Base-by-base conservation (phyloP, 2,113 vertebrate genomes). In the Barnardius zonarius region DNA sequence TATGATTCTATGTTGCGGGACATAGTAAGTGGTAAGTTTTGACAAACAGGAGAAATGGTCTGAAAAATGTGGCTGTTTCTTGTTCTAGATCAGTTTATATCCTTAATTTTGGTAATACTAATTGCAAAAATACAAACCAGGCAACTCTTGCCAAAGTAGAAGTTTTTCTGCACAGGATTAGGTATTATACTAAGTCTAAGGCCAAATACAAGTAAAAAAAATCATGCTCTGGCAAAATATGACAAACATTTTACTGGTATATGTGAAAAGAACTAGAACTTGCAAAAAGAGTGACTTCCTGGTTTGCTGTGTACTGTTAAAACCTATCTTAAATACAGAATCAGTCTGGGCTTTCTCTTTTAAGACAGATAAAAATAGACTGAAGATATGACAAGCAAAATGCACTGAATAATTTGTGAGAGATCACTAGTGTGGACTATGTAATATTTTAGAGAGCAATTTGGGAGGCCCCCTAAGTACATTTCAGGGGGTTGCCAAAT, bases 391-490 rank as follows among this genome's bases (percentile, higher is more conserved):
- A 48, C 35, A 44, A 18, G 13, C 7, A 88, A 69, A 92, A 70
- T 9, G 4, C 4, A 31, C 18, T 37, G 44, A 73, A 30, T 49
- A 28, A 67, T 44, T 48, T 51, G 9, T 63, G 28, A 67, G 6
- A 33, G 37, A 35, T 77, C 5, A 31, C 49, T 35, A 16, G 2
- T 24, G 3, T 70, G 22, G 11, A n/a, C 13, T 24, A 10, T 9
- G 9, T 43, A 43, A 41, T 23, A 7, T 41, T 84, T 69, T 18
- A 61, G 22, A 48, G 13, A 23, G 12, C 66, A 67, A 63, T 49
- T 25, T 62, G 5, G 5, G 27, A 86, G 5, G 1, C 0, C 1
- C 3, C 0, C 5, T 52, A 30, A 52, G 3, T 41, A 19, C 5
- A 28, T 84, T 67, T 51, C 63, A 24, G 19, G 13, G 6, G 2